Evolutionary conservation across 2,888 invertebrate species (phyloP).

Genomic region (Ophion ellenae): DNA sequence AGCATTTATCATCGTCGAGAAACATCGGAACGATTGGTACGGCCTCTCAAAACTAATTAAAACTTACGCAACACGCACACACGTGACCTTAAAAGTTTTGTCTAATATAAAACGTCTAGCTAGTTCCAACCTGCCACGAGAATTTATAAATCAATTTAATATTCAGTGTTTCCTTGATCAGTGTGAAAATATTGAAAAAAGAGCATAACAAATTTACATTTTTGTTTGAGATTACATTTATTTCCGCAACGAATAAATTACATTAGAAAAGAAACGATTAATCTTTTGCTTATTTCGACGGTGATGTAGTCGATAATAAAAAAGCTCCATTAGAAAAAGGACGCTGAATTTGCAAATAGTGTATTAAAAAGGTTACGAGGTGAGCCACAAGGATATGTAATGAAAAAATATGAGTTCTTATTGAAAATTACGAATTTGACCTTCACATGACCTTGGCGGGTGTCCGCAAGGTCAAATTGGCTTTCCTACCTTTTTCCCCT

Average conservation of each 20-base stretch:
- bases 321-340: too few relatives aligned
- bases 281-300: too few relatives aligned
- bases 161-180: conserved; percentile 2
- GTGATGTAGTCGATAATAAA: too few relatives aligned
- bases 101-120: not conserved
- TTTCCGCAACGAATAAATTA: not conserved
- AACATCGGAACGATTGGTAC: not conserved
- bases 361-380: too few relatives aligned
- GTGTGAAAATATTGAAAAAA: not conserved
- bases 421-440: not conserved
- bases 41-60: not conserved
- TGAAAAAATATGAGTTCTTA: not conserved
- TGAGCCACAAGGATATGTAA: not conserved
- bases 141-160: conserved; percentile 13
- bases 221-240: not conserved
- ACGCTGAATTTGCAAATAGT: too few relatives aligned
- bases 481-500: too few relatives aligned
- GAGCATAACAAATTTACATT: not conserved
- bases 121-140: not conserved
- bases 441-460: too few relatives aligned
- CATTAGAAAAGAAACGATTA: too few relatives aligned
- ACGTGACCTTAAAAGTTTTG: conserved; percentile 17
- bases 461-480: too few relatives aligned
- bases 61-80: not conserved
- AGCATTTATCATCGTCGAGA: conserved; percentile 16